Percentiles rank a stretch among this genome's conserved stretches.
Conservation (phyloP, 1,140 invertebrate genomes). For the Dysdera silvatica region DNA sequence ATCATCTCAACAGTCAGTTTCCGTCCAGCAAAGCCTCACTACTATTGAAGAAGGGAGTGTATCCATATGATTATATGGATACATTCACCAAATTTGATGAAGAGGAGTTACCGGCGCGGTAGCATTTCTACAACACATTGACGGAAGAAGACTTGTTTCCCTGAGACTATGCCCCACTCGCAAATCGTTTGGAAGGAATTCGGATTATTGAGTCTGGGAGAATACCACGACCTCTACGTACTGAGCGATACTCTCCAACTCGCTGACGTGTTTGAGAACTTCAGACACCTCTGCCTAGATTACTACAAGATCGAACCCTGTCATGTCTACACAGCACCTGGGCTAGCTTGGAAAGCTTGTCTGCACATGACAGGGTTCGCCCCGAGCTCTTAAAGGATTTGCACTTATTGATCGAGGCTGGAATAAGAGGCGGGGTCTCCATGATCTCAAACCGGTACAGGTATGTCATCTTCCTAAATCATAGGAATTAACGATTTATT, state of each 20-base stretch:
- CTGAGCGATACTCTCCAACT: not conserved
- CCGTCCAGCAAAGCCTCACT: not conserved
- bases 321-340: not conserved
- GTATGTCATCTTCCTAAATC: no score
- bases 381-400: no score
- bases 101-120: not conserved
- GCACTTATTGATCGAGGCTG: no score
- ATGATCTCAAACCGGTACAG: no score
- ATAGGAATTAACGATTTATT: no score
- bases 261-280: not conserved
- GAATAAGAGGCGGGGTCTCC: no score
- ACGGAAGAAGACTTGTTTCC: not conserved
- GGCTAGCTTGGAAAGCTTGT: not conserved
- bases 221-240: slow-evolving; percentile 8
- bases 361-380: no score
- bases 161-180: not conserved
- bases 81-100: slow-evolving; percentile 1
- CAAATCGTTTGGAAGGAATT: not conserved
- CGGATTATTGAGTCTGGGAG: not conserved
- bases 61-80: slow-evolving; percentile 2
- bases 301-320: not conserved
- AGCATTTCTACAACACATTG: not conserved
- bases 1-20: not conserved
- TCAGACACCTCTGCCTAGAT: not conserved
- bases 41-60: not conserved